Evolutionary conservation across 2,888 invertebrate genomes (phyloP).

Genomic region (Lymantria dispar): DNA sequence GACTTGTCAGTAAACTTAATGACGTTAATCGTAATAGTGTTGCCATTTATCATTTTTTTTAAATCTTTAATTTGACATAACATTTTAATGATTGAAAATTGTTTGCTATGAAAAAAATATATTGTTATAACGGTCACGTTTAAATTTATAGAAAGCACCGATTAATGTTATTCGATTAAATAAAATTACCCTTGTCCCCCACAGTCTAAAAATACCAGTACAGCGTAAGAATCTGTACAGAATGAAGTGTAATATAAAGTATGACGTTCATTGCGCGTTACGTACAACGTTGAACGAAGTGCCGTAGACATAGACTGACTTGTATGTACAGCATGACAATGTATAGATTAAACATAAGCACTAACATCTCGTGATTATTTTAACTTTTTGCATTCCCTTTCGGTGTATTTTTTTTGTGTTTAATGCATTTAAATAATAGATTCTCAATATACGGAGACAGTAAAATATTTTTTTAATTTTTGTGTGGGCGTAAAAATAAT

Average conservation of each 20-base stretch:
- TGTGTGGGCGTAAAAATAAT: too few species aligned
- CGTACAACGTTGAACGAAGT: conserved; percentile 52
- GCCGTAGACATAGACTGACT: conserved; percentile 73
- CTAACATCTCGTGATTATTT: conserved; percentile 42
- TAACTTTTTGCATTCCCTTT: conserved; percentile 23
- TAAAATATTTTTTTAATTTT: too few species aligned
- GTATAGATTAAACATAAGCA: conserved; percentile 48
- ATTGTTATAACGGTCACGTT: too few species aligned
- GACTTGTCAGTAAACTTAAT: background rate
- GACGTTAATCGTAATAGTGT: background rate
- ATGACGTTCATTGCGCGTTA: conserved; percentile 17
- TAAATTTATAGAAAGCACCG: too few species aligned
- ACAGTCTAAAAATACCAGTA: background rate
- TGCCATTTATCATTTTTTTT: background rate
- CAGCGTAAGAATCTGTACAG: conserved; percentile 17
- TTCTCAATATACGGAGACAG: too few species aligned
- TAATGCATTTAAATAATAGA: too few species aligned
- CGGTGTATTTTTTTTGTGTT: conserved; percentile 32
- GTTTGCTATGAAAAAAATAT: too few species aligned
- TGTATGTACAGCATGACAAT: conserved; percentile 75
- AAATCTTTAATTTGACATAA: background rate
- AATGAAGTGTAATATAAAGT: conserved; percentile 18
- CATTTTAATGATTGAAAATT: background rate
- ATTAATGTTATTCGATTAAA: too few species aligned
- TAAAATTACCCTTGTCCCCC: background rate